phyloP scores from a whole-genome alignment of 2,113 vertebrate genomes.

The Spheniscus mendiculus region DNA sequence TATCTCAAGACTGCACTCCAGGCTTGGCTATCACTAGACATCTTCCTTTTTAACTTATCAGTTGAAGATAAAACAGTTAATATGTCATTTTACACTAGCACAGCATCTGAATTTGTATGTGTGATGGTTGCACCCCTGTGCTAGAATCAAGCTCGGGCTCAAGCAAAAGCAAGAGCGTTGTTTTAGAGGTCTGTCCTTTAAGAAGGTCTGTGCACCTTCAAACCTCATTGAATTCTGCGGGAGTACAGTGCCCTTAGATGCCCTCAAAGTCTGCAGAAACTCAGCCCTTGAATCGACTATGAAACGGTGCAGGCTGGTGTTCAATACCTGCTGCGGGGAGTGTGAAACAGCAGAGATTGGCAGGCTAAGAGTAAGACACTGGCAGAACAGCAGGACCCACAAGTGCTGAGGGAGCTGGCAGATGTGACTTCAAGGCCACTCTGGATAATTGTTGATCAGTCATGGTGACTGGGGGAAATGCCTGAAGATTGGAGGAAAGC shows the following conservation, averaged over 20 bases:
- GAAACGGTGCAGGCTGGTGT: neutral
- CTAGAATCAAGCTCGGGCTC: neutral
- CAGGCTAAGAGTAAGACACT: neutral
- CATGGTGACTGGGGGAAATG: neutral
- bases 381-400: neutral
- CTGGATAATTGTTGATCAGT: neutral
- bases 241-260: neutral
- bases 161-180: neutral
- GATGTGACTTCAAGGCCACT: neutral
- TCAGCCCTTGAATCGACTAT: neutral
- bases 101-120: neutral
- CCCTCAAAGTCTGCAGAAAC: neutral
- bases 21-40: neutral
- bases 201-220: neutral
- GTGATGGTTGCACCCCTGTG: neutral
- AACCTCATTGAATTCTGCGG: neutral
- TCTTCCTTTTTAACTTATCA: neutral
- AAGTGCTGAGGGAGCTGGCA: neutral
- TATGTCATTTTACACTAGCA: neutral
- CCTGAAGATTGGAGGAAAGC: neutral
- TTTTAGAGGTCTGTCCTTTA: neutral
- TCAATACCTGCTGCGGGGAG: neutral
- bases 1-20: neutral
- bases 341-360: neutral
- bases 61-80: neutral